Conservation (phyloP, 2,888 invertebrate genomes). For the Megalurothrips usitatus region DNA sequence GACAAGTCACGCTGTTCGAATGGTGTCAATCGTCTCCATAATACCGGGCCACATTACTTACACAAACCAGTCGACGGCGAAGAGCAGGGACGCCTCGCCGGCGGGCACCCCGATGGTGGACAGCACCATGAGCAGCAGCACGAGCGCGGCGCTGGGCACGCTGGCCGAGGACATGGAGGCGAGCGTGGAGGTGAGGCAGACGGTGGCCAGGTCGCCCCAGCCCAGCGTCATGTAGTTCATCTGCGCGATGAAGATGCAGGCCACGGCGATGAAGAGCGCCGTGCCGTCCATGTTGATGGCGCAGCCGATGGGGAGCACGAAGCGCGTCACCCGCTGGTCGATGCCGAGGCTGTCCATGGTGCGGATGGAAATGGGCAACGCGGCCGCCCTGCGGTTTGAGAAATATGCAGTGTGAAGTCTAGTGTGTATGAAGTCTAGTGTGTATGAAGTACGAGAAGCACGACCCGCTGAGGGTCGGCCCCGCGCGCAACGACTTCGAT, state of each 20-base stretch:
- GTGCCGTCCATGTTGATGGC: constrained; percentile 93
- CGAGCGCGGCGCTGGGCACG: constrained; percentile 80
- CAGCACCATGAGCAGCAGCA: constrained; percentile 72
- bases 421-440: too few species aligned
- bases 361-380: constrained; percentile 80
- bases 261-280: constrained; percentile 80
- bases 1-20: not conserved
- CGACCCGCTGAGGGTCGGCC: too few species aligned
- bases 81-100: constrained; percentile 74
- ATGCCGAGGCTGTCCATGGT: constrained; percentile 78
- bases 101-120: constrained; percentile 77
- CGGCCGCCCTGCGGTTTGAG: constrained; percentile 63
- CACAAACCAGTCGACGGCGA: constrained; percentile 89
- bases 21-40: too few species aligned
- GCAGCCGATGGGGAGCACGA: constrained; percentile 85
- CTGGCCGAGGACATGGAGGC: constrained; percentile 86
- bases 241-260: constrained; percentile 81
- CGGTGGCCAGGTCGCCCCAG: constrained; percentile 78
- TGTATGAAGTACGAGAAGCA: too few species aligned
- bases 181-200: constrained; percentile 77
- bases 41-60: constrained; percentile 55
- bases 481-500: too few species aligned
- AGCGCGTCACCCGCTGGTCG: constrained; percentile 76
- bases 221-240: constrained; percentile 78
- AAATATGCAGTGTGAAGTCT: too few species aligned